phyloP scores from a whole-genome alignment of 35 echinoderm and acorn worm genomes.

The Apostichopus japonicus region DNA sequence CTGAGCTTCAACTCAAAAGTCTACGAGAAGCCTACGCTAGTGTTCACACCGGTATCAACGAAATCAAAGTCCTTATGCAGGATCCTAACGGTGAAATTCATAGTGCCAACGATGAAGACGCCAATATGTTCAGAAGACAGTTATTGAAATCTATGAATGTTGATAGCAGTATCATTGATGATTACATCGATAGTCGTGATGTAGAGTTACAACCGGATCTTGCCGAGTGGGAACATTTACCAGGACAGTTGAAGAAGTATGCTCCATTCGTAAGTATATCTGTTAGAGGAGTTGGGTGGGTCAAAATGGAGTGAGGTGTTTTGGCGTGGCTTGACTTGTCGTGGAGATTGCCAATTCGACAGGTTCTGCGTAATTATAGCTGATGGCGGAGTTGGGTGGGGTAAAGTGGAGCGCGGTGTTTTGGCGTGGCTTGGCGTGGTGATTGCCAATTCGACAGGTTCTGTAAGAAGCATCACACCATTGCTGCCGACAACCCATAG shows the following conservation, averaged over 20 bases:
- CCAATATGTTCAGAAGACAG: not conserved
- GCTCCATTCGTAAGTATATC: constrained; percentile 12
- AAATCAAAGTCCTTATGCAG: not conserved
- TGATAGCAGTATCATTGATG: not conserved
- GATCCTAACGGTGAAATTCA: not conserved
- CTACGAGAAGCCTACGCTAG: not conserved
- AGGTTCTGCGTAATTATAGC: not conserved
- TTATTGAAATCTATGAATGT: constrained; percentile 1
- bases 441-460: no score
- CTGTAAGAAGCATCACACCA: no score
- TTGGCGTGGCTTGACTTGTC: no score
- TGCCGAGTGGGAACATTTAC: constrained; percentile 14
- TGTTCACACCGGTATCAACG: not conserved
- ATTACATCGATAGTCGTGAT: not conserved
- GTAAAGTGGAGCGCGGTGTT: no score
- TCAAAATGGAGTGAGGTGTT: no score
- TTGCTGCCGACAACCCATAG: no score
- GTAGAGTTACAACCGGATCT: not conserved
- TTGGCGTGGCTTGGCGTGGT: no score
- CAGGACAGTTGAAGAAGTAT: not conserved
- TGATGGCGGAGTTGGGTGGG: no score
- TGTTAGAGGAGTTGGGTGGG: no score
- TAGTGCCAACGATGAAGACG: not conserved
- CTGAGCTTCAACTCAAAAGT: not conserved
- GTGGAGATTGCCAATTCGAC: no score